These are phyloP conservation scores for Achlya flavicornis DNA, from an alignment of 2,888 invertebrate genomes.

Conservation along the genomic window DNA sequence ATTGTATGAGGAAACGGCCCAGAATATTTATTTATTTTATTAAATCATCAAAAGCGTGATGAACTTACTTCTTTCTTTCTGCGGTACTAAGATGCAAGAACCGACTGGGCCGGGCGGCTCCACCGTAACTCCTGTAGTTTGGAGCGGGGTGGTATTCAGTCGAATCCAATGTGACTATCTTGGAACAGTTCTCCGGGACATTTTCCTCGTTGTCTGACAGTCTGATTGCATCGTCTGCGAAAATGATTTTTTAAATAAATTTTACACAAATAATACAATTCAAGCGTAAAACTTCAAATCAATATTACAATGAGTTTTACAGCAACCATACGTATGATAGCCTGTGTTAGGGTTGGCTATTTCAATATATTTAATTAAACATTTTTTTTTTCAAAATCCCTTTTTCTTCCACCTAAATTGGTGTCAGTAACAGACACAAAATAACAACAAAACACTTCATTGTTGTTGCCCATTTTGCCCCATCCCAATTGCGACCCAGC, in stretches of 20 bases:
- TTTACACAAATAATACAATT: too few relatives aligned
- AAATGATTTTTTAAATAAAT: not conserved
- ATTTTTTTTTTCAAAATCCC: too few relatives aligned
- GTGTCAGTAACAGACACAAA: too few relatives aligned
- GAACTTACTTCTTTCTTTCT: conserved; percentile 83
- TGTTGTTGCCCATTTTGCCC: not conserved
- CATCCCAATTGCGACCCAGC: not conserved
- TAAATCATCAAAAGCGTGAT: not conserved
- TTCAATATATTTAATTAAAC: too few relatives aligned
- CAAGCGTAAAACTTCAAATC: too few relatives aligned
- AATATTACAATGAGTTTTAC: too few relatives aligned
- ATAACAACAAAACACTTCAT: too few relatives aligned
- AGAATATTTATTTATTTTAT: too few relatives aligned
- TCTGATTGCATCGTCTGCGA: conserved; percentile 85
- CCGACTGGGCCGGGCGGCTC: conserved; percentile 77
- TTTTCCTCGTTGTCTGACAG: conserved; percentile 86
- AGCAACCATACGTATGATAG: too few relatives aligned
- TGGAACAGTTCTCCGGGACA: conserved; percentile 87
- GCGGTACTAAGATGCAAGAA: conserved; percentile 87
- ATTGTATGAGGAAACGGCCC: too few relatives aligned
- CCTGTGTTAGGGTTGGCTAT: too few relatives aligned
- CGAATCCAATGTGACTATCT: conserved; percentile 86
- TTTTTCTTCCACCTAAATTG: too few relatives aligned
- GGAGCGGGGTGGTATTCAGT: conserved; percentile 90
- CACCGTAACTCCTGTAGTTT: conserved; percentile 89